Percentiles rank a stretch among this genome's conserved stretches.
These are phyloP conservation scores for Chaetorhynchus papuensis DNA, from an alignment of 2,113 vertebrate species.

Conservation along the genomic window DNA sequence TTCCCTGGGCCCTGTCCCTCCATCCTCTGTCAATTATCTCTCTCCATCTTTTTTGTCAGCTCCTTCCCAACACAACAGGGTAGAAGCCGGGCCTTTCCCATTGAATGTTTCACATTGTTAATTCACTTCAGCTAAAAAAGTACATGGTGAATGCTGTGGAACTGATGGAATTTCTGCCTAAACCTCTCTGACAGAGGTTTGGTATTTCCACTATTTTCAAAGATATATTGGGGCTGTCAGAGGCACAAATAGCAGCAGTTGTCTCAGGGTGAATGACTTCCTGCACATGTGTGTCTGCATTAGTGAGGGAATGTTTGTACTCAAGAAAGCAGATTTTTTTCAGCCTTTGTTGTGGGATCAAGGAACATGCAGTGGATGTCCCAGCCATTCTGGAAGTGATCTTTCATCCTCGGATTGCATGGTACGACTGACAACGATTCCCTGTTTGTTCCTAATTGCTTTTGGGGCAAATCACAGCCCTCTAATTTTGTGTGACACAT, in stretches of 20 bases:
- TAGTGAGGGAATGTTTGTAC: not conserved
- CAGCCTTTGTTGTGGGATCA: not conserved
- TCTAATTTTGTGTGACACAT: not conserved
- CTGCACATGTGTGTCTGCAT: not conserved
- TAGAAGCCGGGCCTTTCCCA: not conserved
- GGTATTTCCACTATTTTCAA: not conserved
- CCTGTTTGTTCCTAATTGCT: not conserved
- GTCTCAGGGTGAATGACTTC: not conserved
- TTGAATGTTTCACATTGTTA: not conserved
- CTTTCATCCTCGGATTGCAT: not conserved
- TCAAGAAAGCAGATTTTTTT: not conserved
- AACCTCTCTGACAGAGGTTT: not conserved
- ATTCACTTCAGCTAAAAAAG: not conserved
- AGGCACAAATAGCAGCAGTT: not conserved
- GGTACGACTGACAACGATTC: not conserved
- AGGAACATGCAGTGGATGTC: not conserved
- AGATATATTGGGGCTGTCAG: not conserved
- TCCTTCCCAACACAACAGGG: not conserved
- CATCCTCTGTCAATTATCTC: accelerated
- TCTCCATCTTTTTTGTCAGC: not conserved
- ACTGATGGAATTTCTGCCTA: not conserved
- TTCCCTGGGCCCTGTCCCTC: accelerated
- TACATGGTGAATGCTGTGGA: not conserved
- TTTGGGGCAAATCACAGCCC: not conserved
- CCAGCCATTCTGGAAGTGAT: not conserved